Conservation (phyloP, 1,140 invertebrate species). For the Schlechtendalia chinensis region DNA sequence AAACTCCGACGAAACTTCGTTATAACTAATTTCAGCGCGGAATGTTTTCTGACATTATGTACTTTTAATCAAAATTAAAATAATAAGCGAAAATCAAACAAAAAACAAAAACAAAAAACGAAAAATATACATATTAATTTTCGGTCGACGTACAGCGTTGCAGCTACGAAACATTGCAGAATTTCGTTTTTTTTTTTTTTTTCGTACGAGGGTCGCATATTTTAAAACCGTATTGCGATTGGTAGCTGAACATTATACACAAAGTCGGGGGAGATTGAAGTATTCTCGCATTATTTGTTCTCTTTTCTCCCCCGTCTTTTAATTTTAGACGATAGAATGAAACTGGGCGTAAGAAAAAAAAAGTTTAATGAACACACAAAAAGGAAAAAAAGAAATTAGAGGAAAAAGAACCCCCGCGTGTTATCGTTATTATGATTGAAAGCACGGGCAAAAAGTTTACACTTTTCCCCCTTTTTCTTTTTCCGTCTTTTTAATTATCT, state of each 20-base stretch:
- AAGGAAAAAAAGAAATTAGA: conserved; percentile 8
- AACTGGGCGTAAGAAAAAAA: conserved; percentile 28
- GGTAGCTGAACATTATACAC: not conserved
- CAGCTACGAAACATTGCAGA: not conserved
- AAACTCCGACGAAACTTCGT: no score
- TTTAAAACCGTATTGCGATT: not conserved
- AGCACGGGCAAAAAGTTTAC: conserved; percentile 21
- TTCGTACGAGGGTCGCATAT: not conserved
- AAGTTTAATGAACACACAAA: conserved; percentile 33
- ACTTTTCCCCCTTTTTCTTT: conserved; percentile 22
- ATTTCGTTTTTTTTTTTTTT: no score
- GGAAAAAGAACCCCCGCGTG: not conserved
- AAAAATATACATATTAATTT: not conserved
- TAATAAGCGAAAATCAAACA: no score
- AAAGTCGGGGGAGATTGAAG: conserved; percentile 23
- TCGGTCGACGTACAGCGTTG: not conserved
- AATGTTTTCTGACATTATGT: no score
- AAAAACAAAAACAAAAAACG: no score
- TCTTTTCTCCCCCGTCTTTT: conserved; percentile 26
- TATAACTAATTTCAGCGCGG: no score
- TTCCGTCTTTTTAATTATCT: conserved; percentile 41
- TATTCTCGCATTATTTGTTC: conserved; percentile 30
- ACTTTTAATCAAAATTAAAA: no score
- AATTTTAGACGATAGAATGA: conserved; percentile 22
- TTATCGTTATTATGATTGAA: conserved; percentile 39